Conservation (phyloP, 2,797 vertebrate genomes). For the Bradypus variegatus region DNA sequence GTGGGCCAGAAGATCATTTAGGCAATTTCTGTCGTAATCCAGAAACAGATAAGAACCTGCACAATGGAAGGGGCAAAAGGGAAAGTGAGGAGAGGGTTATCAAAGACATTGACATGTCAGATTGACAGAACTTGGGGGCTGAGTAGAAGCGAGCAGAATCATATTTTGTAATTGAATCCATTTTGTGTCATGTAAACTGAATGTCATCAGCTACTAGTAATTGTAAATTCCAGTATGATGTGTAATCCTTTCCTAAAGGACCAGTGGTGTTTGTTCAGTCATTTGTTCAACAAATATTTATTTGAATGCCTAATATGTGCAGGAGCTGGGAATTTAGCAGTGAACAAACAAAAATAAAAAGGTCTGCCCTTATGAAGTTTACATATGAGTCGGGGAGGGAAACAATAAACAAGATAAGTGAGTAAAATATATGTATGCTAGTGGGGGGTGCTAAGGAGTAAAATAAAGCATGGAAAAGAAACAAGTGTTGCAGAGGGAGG, state of each 20-base stretch:
- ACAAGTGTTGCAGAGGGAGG: background rate
- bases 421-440: too few relatives aligned
- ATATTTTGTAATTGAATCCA: background rate
- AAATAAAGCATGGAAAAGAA: background rate
- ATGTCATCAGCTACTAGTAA: background rate
- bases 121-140: background rate
- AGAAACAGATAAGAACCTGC: background rate
- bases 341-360: background rate
- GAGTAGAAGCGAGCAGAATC: background rate
- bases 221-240: background rate
- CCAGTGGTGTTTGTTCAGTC: conserved; percentile 12
- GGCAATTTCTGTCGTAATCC: background rate
- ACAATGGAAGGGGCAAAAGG: background rate
- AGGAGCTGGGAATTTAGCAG: background rate
- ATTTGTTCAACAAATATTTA: conserved; percentile 11
- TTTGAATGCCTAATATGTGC: background rate
- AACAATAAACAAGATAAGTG: background rate
- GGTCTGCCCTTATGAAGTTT: background rate
- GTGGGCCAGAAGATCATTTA: background rate
- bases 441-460: background rate
- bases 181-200: background rate
- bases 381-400: background rate
- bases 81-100: background rate
- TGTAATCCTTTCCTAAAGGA: background rate
- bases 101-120: background rate